These are phyloP conservation scores for Pogonognathellus flavescens DNA, from an alignment of 1,140 invertebrate genomes.

Conservation along the genomic window DNA sequence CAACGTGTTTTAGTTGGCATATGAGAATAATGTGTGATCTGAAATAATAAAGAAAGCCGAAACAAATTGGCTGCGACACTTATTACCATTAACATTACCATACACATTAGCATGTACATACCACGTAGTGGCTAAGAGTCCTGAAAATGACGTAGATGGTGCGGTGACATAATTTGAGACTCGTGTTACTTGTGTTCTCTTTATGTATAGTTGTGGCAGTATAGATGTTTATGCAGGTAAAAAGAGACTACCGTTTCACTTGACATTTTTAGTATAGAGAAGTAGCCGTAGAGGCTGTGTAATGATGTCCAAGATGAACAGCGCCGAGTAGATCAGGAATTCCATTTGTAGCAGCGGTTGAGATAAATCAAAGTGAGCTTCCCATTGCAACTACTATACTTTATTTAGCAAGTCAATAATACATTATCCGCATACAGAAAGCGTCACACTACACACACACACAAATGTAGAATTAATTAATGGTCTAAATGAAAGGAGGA, in stretches of 20 bases:
- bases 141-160: too few species aligned
- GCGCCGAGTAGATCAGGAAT: too few species aligned
- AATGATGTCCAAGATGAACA: too few species aligned
- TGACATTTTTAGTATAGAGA: neutral
- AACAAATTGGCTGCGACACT: slow-evolving; percentile 2
- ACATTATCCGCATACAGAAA: neutral
- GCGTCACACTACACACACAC: neutral
- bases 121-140: too few species aligned
- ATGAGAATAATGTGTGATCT: slow-evolving; percentile 4
- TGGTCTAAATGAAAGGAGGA: slow-evolving; percentile 22
- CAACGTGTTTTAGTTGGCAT: too few species aligned
- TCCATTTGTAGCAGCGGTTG: too few species aligned
- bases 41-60: slow-evolving; percentile 37
- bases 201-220: too few species aligned
- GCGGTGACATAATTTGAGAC: slow-evolving; percentile 2
- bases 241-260: too few species aligned
- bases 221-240: too few species aligned
- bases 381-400: neutral
- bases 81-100: neutral
- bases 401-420: neutral
- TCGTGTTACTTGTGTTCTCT: neutral
- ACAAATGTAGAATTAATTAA: slow-evolving; percentile 39
- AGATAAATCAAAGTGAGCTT: slow-evolving; percentile 40
- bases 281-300: neutral
- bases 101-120: too few species aligned